Evolutionary conservation across 2,888 invertebrate species (phyloP), one percentile per base, ranked within the genome.

Genomic region (Panopea generosa): DNA sequence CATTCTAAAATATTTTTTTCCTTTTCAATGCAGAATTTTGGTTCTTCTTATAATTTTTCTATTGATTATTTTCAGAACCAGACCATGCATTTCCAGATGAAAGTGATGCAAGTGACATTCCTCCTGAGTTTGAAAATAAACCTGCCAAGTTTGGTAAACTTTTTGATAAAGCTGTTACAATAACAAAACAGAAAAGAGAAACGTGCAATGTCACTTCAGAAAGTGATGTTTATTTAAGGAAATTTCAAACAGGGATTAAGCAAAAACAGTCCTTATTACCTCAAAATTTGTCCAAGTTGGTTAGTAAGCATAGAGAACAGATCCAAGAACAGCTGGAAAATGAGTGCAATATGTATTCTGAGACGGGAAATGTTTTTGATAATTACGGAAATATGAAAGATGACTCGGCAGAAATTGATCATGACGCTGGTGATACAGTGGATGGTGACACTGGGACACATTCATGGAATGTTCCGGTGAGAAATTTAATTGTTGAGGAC

Each of bases 91-190:
- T 47, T 47, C 3, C 4, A 18, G 20, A 47, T 47, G 47, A 47
- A 20, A 18, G 47, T 47, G 33, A 33, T 7, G 33, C 6, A 33
- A 33, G 33, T 45, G 45, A 20, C 16, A 45, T 20, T 6, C 16
- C 45, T 45, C 14, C 20, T 9, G 50, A 53, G 7, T 29, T 2
- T n/a, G 56, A 62, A 22, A n/a, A 26, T n/a, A 52, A 55, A 49
- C 61, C 72, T n/a, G 62, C 24, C 26, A 50, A 29, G n/a, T 63
- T 68, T 55, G 71, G 77, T 16, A 77, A 68, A 63, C 7, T 82
- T 11, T 84, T 84, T 69, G 71, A 76, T 40, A 84, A 80, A 49
- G 77, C 82, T 18, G 20, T 60, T 3, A 57, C 47, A 14, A 61
- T 81, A 20, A 60, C 78, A 9, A 77, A 70, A 53, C 60, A 52